These are phyloP conservation scores for Tenthredo scrophulariae DNA, from an alignment of 2,888 invertebrate genomes.

Conservation along the genomic window DNA sequence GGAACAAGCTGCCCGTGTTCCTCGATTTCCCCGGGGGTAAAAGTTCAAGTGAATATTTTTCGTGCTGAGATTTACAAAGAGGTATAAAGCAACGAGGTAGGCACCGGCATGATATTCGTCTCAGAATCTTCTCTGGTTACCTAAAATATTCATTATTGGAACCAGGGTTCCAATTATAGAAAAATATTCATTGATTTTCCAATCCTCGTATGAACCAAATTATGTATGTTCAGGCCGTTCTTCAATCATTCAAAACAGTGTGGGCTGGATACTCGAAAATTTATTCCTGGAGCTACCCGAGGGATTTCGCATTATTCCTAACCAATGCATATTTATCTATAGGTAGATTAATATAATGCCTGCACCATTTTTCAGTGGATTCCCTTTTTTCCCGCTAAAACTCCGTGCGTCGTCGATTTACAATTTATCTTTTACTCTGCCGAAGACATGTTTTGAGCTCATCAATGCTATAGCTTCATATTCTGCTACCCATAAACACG, in stretches of 20 bases:
- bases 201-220: neutral
- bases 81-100: neutral
- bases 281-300: neutral
- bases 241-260: neutral
- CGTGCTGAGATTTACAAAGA: constrained; percentile 46
- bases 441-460: neutral
- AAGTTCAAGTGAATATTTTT: constrained; percentile 51
- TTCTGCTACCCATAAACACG: neutral
- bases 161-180: neutral
- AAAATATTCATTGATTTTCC: constrained; percentile 8
- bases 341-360: neutral
- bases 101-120: neutral
- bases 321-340: neutral
- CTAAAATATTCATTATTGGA: neutral
- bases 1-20: constrained; percentile 27
- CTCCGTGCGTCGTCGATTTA: neutral
- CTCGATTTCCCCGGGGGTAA: constrained; percentile 44
- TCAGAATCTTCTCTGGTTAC: neutral
- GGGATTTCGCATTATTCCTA: neutral
- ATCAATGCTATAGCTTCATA: neutral
- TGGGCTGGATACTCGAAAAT: neutral
- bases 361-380: neutral
- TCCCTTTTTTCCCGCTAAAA: neutral
- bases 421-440: neutral
- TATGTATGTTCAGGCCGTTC: neutral